Evolutionary conservation across 2,888 invertebrate species (phyloP), one percentile per base, ranked within the genome.

Genomic region (Lampropteryx suffumata): DNA sequence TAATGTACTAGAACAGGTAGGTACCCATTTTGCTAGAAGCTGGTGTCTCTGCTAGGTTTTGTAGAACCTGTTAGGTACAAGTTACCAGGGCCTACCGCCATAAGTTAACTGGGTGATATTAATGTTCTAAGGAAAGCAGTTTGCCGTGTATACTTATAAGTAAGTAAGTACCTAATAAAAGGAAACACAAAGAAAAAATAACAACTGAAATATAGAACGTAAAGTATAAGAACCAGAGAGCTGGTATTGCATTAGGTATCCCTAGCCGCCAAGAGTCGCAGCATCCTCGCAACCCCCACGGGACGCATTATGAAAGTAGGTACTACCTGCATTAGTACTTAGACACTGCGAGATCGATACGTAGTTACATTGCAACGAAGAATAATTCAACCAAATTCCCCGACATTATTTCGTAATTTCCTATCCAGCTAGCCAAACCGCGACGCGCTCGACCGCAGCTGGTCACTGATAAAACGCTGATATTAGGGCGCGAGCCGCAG

Each of bases 201-300:
- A 64, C 59, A 57, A 65, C 62, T 63, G 65, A 66, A 67, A 57
- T 64, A 62, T 61, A 62, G 52, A 55, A 51, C 57, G 51, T 61
- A 55, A 61, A 63, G 57, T 67, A 61, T 69, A 71, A 70, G 68
- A 71, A 69, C 60, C 67, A 68, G 65, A 71, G 67, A 79, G 78
- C 75, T 78, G 12, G 81, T 80, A 84, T 83, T 85, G 87, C 87
- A 86, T 87, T 86, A 88, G 84, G 71, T 74, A 69, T 84, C 86
- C 82, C 84, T 55, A 56, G 86, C 72, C 84, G 65, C 61, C 66
- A 73, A 65, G 69, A 71, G 83, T 83, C 85, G 79, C 83, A 83
- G 84, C 83, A 79, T 82, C 79, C 84, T 79, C 79, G 76, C 73
- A 67, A 65, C 62, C 65, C 87, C 77, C 86, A 33, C 58, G 86